Base-by-base conservation (phyloP, 1,140 invertebrate species). In the Sipha flava region DNA sequence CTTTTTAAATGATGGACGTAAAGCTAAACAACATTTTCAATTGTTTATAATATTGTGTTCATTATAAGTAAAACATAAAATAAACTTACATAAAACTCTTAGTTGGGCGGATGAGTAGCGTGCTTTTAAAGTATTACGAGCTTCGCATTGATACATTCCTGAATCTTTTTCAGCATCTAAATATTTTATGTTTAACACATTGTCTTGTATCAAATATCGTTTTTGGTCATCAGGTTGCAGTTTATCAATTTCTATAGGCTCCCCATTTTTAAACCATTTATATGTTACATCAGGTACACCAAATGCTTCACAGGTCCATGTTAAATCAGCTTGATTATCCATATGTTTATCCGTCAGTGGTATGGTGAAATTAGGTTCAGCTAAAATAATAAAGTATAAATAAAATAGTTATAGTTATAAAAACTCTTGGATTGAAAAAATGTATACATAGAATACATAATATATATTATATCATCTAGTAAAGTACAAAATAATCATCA, bases 101-200 rank as follows among this genome's bases (percentile, higher is more conserved):
- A 98, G 86, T 83, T 98, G 95, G 1, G 92, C 96, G 12, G 95
- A 94, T 0, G 94, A 95, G 85, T 93, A 97, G 37, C 88, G 90
- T 0, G 91, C 91, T 83, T 94, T 96, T 7, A 97, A 87, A 77
- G 95, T 92, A 89, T 98, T 99, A 81, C 87, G 90, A 0, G 96
- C 96, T 83, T 91, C 88, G 85, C 97, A 99, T 83, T 98, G 96
- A 86, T 95, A 98, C 94, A 98, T 97, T n/a, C 93, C 96, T 80
- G 92, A 90, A 87, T 99, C 96, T 83, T 89, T 88, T 81, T 92
- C 90, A 79, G 91, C 88, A 85, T 94, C 89, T 21, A 96, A 85
- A 82, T 90, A 88, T 81, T 89, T 90, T 52, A 98, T 96, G 43
- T 90, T 94, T 21, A 98, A 84, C 7, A 96, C 91, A 88, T 96